Evolutionary conservation across 2,797 vertebrate species (phyloP).

Genomic region (Heterohyrax brucei): DNA sequence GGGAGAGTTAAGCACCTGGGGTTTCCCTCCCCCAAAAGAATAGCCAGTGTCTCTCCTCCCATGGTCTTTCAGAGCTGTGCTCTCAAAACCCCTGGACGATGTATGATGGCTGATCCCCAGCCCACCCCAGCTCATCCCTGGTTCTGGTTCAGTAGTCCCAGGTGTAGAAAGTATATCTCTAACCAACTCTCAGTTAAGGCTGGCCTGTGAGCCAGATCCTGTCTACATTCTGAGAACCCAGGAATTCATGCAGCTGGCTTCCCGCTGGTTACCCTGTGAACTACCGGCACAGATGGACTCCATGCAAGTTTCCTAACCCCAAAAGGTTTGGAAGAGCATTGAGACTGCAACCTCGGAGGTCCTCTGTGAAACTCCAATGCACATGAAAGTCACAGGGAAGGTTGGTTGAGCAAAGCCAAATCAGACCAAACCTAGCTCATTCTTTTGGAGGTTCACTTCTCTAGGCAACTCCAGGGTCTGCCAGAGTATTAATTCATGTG

Average conservation of each 20-base stretch:
- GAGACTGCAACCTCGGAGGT: background rate
- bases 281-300: background rate
- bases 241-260: background rate
- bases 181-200: background rate
- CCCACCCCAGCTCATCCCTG: background rate
- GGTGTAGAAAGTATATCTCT: background rate
- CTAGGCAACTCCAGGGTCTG: background rate
- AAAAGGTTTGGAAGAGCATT: background rate
- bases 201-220: no score
- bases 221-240: background rate
- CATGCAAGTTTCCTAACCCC: background rate
- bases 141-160: background rate
- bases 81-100: background rate
- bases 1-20: background rate
- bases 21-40: background rate
- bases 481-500: background rate
- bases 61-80: background rate
- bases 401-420: background rate
- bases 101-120: background rate
- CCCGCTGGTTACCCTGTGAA: background rate
- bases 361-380: constrained; percentile 16
- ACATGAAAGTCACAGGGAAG: background rate
- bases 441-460: background rate
- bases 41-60: background rate
- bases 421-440: background rate